Percentiles rank a stretch among this genome's conserved stretches.
phyloP scores from a whole-genome alignment of 1,140 invertebrate species.

The Lordiphosa collinella region DNA sequence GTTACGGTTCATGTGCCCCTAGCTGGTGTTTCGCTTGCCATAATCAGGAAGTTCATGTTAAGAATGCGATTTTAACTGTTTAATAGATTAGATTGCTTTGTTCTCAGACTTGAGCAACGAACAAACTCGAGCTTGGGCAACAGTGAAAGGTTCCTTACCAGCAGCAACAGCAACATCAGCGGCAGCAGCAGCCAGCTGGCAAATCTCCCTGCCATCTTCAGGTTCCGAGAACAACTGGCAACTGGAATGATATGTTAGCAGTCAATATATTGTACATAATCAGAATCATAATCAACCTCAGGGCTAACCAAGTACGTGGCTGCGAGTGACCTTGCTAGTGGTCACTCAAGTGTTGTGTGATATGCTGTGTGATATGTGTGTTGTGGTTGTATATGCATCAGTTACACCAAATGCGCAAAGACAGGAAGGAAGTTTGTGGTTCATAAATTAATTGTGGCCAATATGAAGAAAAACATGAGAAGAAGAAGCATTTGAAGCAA shows the following conservation, averaged over 20 bases:
- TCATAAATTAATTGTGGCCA: constrained; percentile 73
- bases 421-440: constrained; percentile 70
- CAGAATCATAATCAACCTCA: constrained; percentile 46
- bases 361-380: constrained; percentile 24
- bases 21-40: constrained; percentile 3
- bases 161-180: constrained; percentile 20
- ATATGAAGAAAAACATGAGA: constrained; percentile 26
- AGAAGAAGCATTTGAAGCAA: background rate
- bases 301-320: constrained; percentile 2
- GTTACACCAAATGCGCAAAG: constrained; percentile 55
- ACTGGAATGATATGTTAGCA: constrained; percentile 38
- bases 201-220: constrained; percentile 42
- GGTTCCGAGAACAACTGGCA: constrained; percentile 38
- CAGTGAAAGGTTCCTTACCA: constrained; percentile 55
- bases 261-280: constrained; percentile 37
- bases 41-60: constrained; percentile 69
- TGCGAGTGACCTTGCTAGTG: constrained; percentile 54
- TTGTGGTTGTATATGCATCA: constrained; percentile 14
- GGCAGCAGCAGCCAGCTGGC: constrained; percentile 21
- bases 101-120: constrained; percentile 50
- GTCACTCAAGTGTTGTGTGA: constrained; percentile 59
- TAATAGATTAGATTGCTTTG: constrained; percentile 63
- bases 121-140: constrained; percentile 29
- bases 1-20: constrained; percentile 67
- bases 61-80: constrained; percentile 65